Conservation (phyloP, 2,888 invertebrate genomes). For the Andrena marginata region DNA sequence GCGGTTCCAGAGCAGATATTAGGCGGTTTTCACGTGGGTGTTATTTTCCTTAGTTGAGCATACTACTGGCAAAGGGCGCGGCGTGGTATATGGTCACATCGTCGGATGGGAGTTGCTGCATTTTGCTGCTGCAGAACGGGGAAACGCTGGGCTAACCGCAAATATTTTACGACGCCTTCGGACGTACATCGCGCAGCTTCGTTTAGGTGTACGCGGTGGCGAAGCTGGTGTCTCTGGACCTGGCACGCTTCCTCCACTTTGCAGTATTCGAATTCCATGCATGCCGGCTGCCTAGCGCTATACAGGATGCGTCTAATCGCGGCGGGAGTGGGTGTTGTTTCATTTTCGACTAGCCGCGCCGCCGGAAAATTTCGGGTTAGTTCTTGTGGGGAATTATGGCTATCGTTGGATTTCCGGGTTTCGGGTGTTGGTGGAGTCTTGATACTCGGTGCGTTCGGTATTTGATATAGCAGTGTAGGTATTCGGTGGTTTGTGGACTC, state of each 20-base stretch:
- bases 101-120: conserved; percentile 50
- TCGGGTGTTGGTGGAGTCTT: neutral
- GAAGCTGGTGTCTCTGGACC: conserved; percentile 41
- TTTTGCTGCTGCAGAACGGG: conserved; percentile 62
- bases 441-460: neutral
- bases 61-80: conserved; percentile 46
- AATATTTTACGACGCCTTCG: conserved; percentile 72
- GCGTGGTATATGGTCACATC: conserved; percentile 29
- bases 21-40: conserved; percentile 58
- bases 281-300: conserved; percentile 27
- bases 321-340: conserved; percentile 6
- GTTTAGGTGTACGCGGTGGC: conserved; percentile 51
- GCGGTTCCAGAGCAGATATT: conserved; percentile 6
- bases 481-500: neutral
- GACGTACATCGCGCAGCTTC: conserved; percentile 56
- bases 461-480: neutral
- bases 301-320: conserved; percentile 41
- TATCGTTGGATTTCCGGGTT: neutral
- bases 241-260: conserved; percentile 47
- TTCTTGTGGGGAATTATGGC: neutral
- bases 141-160: conserved; percentile 62
- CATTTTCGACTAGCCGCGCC: conserved; percentile 4
- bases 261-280: conserved; percentile 42
- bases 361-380: neutral
- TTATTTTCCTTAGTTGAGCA: conserved; percentile 63